Evolutionary conservation across 2,113 vertebrate species (phyloP).

Genomic region (Pedetes capensis): DNA sequence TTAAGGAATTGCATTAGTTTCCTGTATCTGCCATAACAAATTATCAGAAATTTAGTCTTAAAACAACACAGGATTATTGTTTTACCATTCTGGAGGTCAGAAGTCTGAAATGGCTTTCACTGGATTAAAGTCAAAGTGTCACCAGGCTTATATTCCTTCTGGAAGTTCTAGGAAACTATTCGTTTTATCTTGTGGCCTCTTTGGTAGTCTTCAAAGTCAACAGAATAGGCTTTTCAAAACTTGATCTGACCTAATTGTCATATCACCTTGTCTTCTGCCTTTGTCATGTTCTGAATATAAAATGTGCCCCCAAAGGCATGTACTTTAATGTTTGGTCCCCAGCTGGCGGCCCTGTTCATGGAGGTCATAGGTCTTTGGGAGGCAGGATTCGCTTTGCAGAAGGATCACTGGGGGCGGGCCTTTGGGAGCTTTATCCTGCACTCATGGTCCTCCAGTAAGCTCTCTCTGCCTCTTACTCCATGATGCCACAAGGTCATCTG

Average conservation of each 20-base stretch:
- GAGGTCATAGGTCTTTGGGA: too few species aligned
- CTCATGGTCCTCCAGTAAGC: too few species aligned
- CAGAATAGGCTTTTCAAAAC: fast-evolving
- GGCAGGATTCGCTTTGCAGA: too few species aligned
- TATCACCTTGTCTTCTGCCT: not conserved
- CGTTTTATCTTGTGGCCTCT: not conserved
- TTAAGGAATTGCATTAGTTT: constrained; percentile 11
- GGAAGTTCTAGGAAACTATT: not conserved
- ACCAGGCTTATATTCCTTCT: not conserved
- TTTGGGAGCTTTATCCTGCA: too few species aligned
- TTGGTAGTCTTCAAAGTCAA: not conserved
- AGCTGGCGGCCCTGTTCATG: too few species aligned
- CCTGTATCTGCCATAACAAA: not conserved
- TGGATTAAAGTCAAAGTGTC: not conserved
- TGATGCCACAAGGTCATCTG: too few species aligned
- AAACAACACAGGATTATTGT: not conserved
- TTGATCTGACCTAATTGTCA: not conserved
- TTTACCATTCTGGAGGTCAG: not conserved
- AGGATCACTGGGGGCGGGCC: too few species aligned
- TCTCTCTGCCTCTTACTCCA: too few species aligned
- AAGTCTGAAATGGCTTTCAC: not conserved
- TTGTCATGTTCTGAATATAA: too few species aligned
- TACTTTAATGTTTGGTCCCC: too few species aligned
- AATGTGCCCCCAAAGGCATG: too few species aligned
- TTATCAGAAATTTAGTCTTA: not conserved